Evolutionary conservation across 2,888 invertebrate genomes (phyloP).

Genomic region (Helleia helle): DNA sequence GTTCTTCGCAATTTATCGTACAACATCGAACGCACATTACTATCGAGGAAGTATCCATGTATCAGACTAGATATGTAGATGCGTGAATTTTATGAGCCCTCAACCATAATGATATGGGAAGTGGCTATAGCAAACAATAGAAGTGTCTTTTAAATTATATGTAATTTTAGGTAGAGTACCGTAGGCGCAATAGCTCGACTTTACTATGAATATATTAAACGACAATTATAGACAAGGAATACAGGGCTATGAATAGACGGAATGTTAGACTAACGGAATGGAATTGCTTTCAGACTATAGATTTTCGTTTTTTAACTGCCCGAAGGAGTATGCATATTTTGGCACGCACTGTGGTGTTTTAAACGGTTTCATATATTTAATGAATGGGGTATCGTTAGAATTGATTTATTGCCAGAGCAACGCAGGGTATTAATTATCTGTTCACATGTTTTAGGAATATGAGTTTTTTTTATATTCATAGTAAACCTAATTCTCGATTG

Average conservation of each 20-base stretch:
- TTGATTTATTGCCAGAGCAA: too few species aligned
- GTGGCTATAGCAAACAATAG: constrained; percentile 6
- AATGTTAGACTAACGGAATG: too few species aligned
- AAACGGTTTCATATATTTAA: too few species aligned
- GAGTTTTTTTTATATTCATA: too few species aligned
- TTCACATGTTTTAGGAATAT: too few species aligned
- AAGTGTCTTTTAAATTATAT: not conserved
- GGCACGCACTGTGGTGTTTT: too few species aligned
- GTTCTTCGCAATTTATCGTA: not conserved
- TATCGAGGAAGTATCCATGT: not conserved
- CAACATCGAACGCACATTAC: constrained; percentile 7
- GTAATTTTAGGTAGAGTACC: not conserved
- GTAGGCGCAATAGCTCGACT: not conserved
- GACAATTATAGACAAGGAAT: constrained; percentile 1
- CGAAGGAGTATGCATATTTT: too few species aligned
- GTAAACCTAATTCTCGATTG: not conserved
- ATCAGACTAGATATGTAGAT: not conserved
- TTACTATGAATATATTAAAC: not conserved
- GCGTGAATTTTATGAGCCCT: constrained; percentile 3
- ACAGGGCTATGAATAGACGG: too few species aligned
- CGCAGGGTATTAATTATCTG: too few species aligned
- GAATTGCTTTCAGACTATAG: too few species aligned
- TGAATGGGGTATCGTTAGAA: too few species aligned
- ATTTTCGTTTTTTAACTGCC: too few species aligned
- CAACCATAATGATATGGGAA: constrained; percentile 6